phyloP scores from a whole-genome alignment of 2,797 vertebrate genomes.

The Coranthus polyacanthus region DNA sequence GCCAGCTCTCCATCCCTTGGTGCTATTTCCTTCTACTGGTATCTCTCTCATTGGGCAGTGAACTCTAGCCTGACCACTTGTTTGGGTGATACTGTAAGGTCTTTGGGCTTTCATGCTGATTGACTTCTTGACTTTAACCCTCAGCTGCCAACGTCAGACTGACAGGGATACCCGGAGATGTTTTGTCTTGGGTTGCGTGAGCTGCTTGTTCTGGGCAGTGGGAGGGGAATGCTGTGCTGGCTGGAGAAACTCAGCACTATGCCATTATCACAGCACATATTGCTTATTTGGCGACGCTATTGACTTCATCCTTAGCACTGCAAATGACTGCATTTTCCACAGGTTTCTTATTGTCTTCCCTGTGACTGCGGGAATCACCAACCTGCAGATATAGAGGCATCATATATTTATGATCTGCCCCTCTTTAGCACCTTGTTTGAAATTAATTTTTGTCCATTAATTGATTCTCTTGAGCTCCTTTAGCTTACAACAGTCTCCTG shows the following conservation, averaged over 20 bases:
- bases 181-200: neutral
- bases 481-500: too few relatives aligned
- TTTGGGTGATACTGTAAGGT: neutral
- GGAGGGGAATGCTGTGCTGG: neutral
- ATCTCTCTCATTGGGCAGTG: constrained; percentile 7
- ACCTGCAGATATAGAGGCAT: too few relatives aligned
- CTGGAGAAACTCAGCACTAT: neutral
- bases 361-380: too few relatives aligned
- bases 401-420: too few relatives aligned
- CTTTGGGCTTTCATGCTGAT: too few relatives aligned
- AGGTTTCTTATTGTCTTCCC: too few relatives aligned
- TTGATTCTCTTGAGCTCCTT: too few relatives aligned
- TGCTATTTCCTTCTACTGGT: neutral
- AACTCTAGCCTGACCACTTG: constrained; percentile 6
- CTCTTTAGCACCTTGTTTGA: too few relatives aligned
- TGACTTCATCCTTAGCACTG: neutral
- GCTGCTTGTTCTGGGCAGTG: neutral
- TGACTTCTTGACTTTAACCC: neutral
- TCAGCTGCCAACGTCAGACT: constrained; percentile 5
- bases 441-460: too few relatives aligned
- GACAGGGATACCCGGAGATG: neutral
- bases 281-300: neutral
- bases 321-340: neutral
- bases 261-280: neutral
- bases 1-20: neutral